Evolutionary conservation across 2,113 vertebrate species (phyloP), one percentile per base, ranked within the genome.

Genomic region (Micromys minutus): DNA sequence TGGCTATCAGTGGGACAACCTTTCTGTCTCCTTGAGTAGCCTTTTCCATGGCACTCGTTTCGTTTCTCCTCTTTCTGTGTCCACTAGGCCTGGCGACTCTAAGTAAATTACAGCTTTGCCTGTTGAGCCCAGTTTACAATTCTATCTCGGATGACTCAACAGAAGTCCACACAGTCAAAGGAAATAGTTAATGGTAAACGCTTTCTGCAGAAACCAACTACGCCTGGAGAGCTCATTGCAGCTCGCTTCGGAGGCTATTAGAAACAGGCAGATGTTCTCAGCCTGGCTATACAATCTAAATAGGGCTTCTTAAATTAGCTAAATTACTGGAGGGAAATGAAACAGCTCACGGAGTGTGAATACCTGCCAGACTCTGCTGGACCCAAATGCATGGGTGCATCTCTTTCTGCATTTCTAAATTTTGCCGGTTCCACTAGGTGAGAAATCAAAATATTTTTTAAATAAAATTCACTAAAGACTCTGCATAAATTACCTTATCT

Each of bases 381-480:
- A 63, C 24, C 52, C 39, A 76, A 96, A 83, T 77, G 55, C 67
- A 89, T 3, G 57, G 55, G 47, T 89, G n/a, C 19, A 42, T 89
- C 50, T 65, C 22, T 89, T 93, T 91, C 45, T 31, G 86, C 45
- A 94, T 42, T 83, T 90, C 36, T 52, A 69, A 88, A 95, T 89
- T 92, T 47, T 77, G 42, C 29, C 6, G 39, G 24, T 91, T 95
- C 31, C 31, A 80, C 13, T 94, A 87, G 86, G 34, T 95, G 36
- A 89, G 26, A 77, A 81, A 93, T 22, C 50, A 94, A 95, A 92
- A 95, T 81, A 77, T 26, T 89, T 87, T 65, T 63, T 76, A 42
- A 87, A 87, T 61, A 89, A 90, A 91, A 50, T 87, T 96, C 79
- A 81, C 39, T 95, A 91, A 80, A 6, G 36, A 63, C 24, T 47